These are phyloP conservation scores for Margarornis squamiger DNA, from an alignment of 2,797 vertebrate species.

Conservation along the genomic window DNA sequence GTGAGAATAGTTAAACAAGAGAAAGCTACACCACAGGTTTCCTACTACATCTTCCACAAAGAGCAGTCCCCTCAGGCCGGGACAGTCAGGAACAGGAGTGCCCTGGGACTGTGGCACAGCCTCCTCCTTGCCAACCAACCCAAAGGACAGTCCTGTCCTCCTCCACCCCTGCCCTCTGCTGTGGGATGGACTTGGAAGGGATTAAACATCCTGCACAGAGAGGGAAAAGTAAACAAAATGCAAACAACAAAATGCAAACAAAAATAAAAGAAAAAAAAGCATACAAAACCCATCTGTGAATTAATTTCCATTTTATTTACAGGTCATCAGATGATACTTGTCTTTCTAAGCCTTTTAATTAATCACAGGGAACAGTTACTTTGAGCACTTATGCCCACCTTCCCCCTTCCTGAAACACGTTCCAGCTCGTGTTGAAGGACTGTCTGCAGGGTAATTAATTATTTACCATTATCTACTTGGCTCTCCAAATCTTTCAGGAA, in stretches of 20 bases:
- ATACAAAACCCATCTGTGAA: background rate
- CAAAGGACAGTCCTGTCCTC: background rate
- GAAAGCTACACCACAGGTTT: background rate
- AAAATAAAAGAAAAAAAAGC: background rate
- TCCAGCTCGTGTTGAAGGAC: background rate
- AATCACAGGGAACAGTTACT: background rate
- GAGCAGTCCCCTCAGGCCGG: background rate
- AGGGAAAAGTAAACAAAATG: conserved; percentile 23
- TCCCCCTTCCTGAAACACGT: background rate
- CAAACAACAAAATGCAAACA: background rate
- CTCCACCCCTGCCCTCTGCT: background rate
- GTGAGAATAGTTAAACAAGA: background rate
- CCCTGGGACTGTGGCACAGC: background rate
- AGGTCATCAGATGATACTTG: background rate
- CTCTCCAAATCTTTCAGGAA: background rate
- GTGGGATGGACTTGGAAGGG: background rate
- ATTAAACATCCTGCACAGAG: background rate
- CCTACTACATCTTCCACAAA: background rate
- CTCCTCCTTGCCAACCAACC: background rate
- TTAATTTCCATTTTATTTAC: conserved; percentile 17
- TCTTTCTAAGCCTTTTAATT: conserved; percentile 15
- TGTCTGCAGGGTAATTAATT: conserved; percentile 3
- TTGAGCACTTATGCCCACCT: background rate
- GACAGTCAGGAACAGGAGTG: background rate
- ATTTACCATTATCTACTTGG: background rate